Evolutionary conservation across 2,113 vertebrate genomes (phyloP).

Genomic region (Marcusenius ussheri): DNA sequence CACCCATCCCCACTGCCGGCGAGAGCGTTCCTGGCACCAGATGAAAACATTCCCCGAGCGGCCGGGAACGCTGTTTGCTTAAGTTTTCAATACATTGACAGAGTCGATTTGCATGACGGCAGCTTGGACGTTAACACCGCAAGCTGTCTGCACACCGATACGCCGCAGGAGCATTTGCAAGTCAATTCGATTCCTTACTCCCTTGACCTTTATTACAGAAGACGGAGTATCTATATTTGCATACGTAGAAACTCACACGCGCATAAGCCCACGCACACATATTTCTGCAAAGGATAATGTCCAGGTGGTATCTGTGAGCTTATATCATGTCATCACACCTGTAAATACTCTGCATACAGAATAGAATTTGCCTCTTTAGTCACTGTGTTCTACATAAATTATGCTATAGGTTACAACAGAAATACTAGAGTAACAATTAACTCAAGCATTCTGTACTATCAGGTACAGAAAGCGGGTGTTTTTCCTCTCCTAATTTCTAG

Average conservation of each 20-base stretch:
- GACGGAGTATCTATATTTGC: not conserved
- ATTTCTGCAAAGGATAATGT: not conserved
- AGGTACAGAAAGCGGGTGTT: not conserved
- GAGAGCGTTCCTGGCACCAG: not conserved
- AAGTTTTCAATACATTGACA: constrained; percentile 13
- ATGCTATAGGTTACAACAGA: not conserved
- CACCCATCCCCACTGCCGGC: not conserved
- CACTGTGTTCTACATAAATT: not conserved
- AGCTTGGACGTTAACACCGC: not conserved
- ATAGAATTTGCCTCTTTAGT: not conserved
- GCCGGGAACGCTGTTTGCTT: not conserved
- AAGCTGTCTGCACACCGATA: not conserved
- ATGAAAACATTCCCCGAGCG: not conserved
- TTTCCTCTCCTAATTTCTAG: not conserved
- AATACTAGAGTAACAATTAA: not conserved
- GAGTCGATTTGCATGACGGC: constrained; percentile 19
- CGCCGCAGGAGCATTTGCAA: not conserved
- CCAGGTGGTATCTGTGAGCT: not conserved
- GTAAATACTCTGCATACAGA: not conserved
- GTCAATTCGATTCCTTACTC: not conserved
- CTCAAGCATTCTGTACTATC: not conserved
- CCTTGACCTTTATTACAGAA: constrained; percentile 9
- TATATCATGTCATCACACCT: not conserved
- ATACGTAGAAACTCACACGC: not conserved
- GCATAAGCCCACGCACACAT: not conserved